Conservation (phyloP, 2,113 vertebrate species). For the Manacus vitellinus region DNA sequence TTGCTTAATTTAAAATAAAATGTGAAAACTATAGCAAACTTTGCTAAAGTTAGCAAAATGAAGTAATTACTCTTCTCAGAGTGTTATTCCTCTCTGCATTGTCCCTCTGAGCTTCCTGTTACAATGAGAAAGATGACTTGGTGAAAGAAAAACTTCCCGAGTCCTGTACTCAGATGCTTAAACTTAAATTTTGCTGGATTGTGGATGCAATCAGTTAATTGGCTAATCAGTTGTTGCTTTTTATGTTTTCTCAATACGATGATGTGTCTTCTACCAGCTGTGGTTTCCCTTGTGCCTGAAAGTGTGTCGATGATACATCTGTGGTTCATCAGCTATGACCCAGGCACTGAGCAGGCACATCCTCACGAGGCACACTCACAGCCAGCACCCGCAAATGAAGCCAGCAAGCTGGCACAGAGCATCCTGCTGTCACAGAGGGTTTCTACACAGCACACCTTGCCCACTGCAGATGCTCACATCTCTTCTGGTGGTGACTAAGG, state of each 20-base stretch:
- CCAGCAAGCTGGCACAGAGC: not conserved
- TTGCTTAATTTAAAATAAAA: not conserved
- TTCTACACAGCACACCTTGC: not conserved
- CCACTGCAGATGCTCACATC: not conserved
- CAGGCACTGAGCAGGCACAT: not conserved
- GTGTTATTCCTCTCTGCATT: not conserved
- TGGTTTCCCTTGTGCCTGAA: not conserved
- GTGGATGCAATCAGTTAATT: not conserved
- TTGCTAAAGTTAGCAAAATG: not conserved
- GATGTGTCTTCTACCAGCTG: not conserved
- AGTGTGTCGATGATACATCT: not conserved
- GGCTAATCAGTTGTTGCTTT: not conserved
- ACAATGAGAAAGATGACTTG: not conserved
- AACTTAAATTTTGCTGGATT: not conserved
- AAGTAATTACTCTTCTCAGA: not conserved
- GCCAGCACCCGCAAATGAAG: not conserved
- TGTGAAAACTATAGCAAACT: not conserved
- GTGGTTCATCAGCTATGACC: not conserved
- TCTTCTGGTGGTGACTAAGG: not conserved
- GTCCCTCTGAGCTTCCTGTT: not conserved
- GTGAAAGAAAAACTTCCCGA: not conserved
- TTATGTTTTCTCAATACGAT: not conserved
- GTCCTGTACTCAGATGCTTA: not conserved
- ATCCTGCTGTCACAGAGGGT: accelerated
- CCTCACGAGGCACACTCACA: not conserved